These are phyloP conservation scores for Dicyrtoma fusca DNA, from an alignment of 2,888 invertebrate species.

Conservation along the genomic window DNA sequence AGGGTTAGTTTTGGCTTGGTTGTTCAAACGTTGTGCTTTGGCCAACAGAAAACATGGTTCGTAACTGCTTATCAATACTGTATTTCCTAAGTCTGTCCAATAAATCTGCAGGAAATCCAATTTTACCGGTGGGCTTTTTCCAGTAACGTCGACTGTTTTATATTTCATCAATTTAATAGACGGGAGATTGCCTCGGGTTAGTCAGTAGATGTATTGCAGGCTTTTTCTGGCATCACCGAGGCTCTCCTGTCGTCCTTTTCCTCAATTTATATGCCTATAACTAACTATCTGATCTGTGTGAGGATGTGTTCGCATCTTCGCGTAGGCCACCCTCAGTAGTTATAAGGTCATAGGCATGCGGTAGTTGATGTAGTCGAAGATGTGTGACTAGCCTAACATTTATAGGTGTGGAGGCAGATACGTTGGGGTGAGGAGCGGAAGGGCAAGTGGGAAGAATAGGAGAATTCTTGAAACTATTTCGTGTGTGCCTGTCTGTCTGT, in stretches of 20 bases:
- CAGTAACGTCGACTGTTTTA: slow-evolving; percentile 11
- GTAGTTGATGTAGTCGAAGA: too few species aligned
- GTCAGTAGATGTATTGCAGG: not conserved
- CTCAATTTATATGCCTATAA: not conserved
- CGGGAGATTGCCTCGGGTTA: not conserved
- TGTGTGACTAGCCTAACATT: too few species aligned
- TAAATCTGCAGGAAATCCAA: slow-evolving; percentile 54
- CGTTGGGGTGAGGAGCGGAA: too few species aligned
- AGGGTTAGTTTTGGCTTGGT: not conserved
- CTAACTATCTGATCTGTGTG: too few species aligned
- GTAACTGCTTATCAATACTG: slow-evolving; percentile 38
- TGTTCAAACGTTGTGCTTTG: slow-evolving; percentile 18
- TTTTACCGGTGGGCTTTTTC: slow-evolving; percentile 34
- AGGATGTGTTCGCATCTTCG: too few species aligned
- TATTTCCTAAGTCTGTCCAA: slow-evolving; percentile 47
- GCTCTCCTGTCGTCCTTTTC: not conserved
- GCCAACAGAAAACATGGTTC: slow-evolving; percentile 24
- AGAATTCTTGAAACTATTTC: too few species aligned
- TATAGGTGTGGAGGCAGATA: too few species aligned
- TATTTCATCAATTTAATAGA: slow-evolving; percentile 32
- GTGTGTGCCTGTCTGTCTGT: too few species aligned
- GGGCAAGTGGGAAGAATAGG: too few species aligned
- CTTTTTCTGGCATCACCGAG: not conserved
- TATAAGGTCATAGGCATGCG: too few species aligned
- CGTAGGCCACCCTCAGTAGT: too few species aligned